phyloP scores from a whole-genome alignment of 1,140 invertebrate species.

The Anthonomus grandis region DNA sequence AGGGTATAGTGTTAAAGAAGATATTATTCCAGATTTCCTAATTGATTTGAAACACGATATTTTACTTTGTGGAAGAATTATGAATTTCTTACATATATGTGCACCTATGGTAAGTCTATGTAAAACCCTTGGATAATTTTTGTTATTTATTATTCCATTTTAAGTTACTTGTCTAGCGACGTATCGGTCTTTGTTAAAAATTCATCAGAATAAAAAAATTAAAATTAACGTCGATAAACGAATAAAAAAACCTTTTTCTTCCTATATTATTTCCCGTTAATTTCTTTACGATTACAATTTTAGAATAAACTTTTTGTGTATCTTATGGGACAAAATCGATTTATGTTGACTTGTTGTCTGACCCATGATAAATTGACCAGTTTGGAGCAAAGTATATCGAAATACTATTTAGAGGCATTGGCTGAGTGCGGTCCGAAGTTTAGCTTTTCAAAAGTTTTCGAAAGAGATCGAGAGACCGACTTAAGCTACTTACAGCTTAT shows the following conservation, averaged over 20 bases:
- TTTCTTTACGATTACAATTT: no score
- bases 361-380: constrained; percentile 35
- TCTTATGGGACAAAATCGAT: constrained; percentile 35
- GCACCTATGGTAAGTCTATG: constrained; percentile 35
- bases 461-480: constrained; percentile 23
- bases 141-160: no score
- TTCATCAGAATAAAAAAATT: no score
- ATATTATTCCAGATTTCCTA: constrained; percentile 46
- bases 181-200: no score
- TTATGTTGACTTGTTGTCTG: constrained; percentile 39
- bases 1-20: constrained; percentile 35
- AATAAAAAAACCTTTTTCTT: no score
- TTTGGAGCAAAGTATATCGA: constrained; percentile 33
- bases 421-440: constrained; percentile 38
- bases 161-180: no score
- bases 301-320: constrained; percentile 39
- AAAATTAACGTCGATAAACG: no score
- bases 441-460: constrained; percentile 28
- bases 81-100: constrained; percentile 45
- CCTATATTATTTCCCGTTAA: no score
- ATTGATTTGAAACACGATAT: constrained; percentile 39
- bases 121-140: not conserved
- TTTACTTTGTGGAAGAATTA: constrained; percentile 43
- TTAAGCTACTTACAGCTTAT: constrained; percentile 32
- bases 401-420: constrained; percentile 40